Evolutionary conservation across 2,113 vertebrate genomes (phyloP).

Genomic region (Heloderma charlesbogerti): DNA sequence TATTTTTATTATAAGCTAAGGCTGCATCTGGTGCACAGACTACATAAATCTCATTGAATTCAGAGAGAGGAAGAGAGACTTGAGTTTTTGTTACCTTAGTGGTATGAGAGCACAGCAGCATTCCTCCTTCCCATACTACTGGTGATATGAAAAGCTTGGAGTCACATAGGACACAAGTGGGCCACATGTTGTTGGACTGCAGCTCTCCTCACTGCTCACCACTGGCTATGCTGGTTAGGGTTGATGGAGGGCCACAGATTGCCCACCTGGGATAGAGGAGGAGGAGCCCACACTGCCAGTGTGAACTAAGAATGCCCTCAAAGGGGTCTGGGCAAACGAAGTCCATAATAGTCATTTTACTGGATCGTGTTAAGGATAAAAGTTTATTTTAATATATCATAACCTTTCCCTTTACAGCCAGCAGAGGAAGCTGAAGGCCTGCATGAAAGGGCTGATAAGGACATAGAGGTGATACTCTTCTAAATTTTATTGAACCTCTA

Average conservation of each 20-base stretch:
- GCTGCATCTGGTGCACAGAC: not conserved
- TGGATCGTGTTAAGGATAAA: not conserved
- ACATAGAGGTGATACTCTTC: slow-evolving; percentile 73
- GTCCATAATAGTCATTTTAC: not conserved
- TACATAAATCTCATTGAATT: not conserved
- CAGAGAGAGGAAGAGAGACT: not conserved
- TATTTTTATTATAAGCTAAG: not conserved
- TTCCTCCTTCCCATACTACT: not conserved
- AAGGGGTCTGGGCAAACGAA: not conserved
- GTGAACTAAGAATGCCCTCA: not conserved
- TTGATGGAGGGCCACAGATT: no score
- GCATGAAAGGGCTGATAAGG: slow-evolving; percentile 67
- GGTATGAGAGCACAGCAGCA: not conserved
- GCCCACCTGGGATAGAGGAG: not conserved
- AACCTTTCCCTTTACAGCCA: slow-evolving; percentile 52
- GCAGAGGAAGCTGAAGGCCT: slow-evolving; percentile 70
- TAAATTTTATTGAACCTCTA: not conserved
- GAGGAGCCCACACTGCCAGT: not conserved
- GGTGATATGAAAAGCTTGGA: not conserved
- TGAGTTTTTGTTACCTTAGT: not conserved
- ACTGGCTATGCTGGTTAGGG: no score
- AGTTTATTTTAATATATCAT: not conserved
- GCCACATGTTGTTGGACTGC: no score
- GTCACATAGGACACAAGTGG: not conserved
- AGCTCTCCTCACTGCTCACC: no score